Evolutionary conservation across 2,888 invertebrate genomes (phyloP).

Genomic region (Nesidiocoris tenuis): DNA sequence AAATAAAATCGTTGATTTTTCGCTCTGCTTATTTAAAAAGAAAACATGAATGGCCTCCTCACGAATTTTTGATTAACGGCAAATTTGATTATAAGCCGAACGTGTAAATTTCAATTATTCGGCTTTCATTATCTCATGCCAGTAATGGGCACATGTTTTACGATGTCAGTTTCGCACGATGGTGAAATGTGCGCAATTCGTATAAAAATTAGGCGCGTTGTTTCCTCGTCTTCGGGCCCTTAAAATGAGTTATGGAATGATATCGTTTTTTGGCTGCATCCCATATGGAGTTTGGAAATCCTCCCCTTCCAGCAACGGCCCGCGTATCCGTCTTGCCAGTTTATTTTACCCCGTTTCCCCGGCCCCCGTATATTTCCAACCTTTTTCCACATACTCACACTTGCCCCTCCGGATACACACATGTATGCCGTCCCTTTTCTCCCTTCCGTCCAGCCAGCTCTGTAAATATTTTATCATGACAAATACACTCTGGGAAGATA

Average conservation of each 20-base stretch:
- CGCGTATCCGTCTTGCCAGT: background rate
- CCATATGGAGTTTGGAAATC: background rate
- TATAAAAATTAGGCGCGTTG: background rate
- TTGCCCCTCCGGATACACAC: background rate
- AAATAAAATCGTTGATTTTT: too few species aligned
- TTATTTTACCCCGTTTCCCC: background rate
- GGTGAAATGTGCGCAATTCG: background rate
- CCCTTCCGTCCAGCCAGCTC: background rate
- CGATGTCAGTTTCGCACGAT: too few species aligned
- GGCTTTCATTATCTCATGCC: too few species aligned
- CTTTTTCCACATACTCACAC: background rate
- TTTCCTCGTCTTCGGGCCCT: background rate
- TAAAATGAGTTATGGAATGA: background rate
- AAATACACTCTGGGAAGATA: background rate
- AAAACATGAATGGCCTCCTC: too few species aligned
- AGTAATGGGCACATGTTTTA: too few species aligned
- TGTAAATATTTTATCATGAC: background rate
- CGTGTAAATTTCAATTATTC: too few species aligned
- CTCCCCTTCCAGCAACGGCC: background rate
- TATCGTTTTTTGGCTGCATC: background rate
- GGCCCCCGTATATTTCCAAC: background rate
- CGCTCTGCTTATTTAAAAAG: too few species aligned
- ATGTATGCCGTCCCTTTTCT: background rate
- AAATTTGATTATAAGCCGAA: too few species aligned
- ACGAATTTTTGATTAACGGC: too few species aligned